Evolutionary conservation across 2,113 vertebrate species (phyloP).

Genomic region (Paedocypris sp.): DNA sequence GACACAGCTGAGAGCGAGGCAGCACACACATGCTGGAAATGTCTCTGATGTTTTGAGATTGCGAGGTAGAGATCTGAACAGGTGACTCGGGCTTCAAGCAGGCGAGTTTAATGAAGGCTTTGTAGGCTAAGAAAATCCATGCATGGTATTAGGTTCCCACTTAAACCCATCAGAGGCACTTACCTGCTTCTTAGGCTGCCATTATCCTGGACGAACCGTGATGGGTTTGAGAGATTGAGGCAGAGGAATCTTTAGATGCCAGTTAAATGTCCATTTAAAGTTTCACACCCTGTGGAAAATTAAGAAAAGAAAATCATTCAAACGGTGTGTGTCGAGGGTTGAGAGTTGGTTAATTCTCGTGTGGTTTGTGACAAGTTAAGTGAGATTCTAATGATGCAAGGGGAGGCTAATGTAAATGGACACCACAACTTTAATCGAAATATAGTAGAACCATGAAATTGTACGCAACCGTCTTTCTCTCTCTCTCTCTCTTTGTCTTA

Average conservation of each 20-base stretch:
- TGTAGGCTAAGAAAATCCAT: background rate
- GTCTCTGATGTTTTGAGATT: background rate
- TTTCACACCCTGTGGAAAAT: too few species aligned
- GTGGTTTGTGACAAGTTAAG: too few species aligned
- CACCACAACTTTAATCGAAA: too few species aligned
- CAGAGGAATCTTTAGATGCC: background rate
- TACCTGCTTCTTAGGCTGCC: background rate
- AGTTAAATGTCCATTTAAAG: background rate
- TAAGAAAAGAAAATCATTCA: background rate
- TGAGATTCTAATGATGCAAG: too few species aligned
- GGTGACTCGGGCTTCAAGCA: background rate
- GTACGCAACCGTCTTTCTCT: too few species aligned
- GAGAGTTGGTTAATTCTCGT: too few species aligned
- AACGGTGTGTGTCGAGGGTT: too few species aligned
- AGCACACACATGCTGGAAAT: conserved; percentile 32
- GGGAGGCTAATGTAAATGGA: too few species aligned
- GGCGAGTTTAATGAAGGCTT: conserved; percentile 1
- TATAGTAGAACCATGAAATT: too few species aligned
- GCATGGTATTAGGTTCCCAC: background rate
- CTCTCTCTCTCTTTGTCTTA: too few species aligned
- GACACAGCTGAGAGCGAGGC: conserved; percentile 56
- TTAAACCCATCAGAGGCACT: conserved; percentile 7
- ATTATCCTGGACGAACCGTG: background rate
- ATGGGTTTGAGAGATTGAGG: background rate
- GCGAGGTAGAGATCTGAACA: background rate